These are phyloP conservation scores for Zoanthus sociatus DNA, from an alignment of 92 coral and sea anemone species.

Conservation along the genomic window DNA sequence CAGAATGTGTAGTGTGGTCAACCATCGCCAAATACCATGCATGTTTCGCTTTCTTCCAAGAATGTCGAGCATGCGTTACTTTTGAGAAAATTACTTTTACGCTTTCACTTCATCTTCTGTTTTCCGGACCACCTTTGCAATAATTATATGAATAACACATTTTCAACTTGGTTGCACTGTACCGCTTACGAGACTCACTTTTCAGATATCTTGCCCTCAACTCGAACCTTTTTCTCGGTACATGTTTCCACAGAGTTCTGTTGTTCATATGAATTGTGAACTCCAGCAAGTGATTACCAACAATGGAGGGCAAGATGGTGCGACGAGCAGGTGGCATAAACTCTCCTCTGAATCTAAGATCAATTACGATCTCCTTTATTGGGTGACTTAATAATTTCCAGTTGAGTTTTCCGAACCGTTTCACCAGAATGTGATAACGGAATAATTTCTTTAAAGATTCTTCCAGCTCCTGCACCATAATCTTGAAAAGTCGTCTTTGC, in stretches of 20 bases:
- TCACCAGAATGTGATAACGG: conserved; percentile 40
- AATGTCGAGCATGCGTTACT: too few species aligned
- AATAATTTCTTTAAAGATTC: conserved; percentile 31
- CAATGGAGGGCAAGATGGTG: conserved; percentile 27
- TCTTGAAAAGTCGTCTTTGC: conserved; percentile 27
- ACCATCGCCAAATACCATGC: too few species aligned
- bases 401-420: conserved; percentile 42
- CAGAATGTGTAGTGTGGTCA: too few species aligned
- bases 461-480: conserved; percentile 8
- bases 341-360: conserved; percentile 28
- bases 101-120: neutral
- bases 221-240: conserved; percentile 20
- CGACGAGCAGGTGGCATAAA: conserved; percentile 46
- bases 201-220: conserved; percentile 15
- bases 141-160: neutral
- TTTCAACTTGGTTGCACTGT: neutral
- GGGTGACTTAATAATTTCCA: conserved; percentile 16
- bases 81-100: too few species aligned
- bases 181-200: conserved; percentile 24
- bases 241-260: conserved; percentile 30
- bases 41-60: too few species aligned
- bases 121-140: neutral
- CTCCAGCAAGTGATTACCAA: conserved; percentile 30
- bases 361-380: conserved; percentile 39
- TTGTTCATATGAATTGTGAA: conserved; percentile 18